Evolutionary conservation across 2,797 vertebrate species (phyloP).

Genomic region (Hippopotamyrus pictus): DNA sequence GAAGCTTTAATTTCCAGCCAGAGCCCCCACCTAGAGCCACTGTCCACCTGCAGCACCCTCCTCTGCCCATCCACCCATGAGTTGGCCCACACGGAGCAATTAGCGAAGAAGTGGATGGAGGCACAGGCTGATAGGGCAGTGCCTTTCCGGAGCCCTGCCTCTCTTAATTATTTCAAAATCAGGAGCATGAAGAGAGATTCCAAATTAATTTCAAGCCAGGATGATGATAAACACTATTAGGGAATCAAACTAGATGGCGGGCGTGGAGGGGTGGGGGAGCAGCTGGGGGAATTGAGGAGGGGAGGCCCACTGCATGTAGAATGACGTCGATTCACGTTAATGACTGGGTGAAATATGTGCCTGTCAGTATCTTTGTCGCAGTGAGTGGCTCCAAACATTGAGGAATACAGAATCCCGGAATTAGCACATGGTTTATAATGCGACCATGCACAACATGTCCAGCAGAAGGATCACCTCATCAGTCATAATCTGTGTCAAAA

Average conservation of each 20-base stretch:
- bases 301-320: neutral
- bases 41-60: neutral
- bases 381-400: neutral
- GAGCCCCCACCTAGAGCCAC: neutral
- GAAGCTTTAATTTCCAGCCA: neutral
- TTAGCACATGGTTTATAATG: neutral
- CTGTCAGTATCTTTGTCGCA: neutral
- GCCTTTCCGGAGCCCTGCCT: conserved; percentile 11
- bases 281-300: neutral
- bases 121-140: conserved; percentile 6
- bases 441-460: neutral
- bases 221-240: conserved; percentile 27
- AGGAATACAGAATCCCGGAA: neutral
- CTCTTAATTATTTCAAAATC: conserved; percentile 27
- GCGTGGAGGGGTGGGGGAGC: neutral
- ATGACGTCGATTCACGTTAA: neutral
- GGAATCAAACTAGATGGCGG: conserved; percentile 16
- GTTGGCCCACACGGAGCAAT: conserved; percentile 3
- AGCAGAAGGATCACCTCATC: neutral
- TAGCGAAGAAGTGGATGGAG: conserved; percentile 18
- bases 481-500: neutral
- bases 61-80: conserved; percentile 12
- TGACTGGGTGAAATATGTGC: neutral
- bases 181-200: conserved; percentile 23
- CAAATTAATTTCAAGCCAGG: conserved; percentile 30